phyloP scores from a whole-genome alignment of 2,113 vertebrate genomes.

The Entelurus aequoreus region DNA sequence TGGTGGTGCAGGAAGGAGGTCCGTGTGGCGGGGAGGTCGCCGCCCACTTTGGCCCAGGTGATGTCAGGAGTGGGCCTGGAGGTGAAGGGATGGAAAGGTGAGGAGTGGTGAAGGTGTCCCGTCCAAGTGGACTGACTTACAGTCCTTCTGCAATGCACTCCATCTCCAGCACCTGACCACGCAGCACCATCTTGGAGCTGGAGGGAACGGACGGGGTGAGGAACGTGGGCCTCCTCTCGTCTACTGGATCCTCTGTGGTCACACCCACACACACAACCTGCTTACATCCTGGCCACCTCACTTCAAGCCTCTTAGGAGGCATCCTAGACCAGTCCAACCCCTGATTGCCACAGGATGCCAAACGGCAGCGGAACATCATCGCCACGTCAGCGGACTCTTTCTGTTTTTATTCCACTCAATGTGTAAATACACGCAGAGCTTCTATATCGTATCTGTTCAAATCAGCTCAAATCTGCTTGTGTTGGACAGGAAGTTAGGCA shows the following conservation, averaged over 20 bases:
- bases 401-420: no score
- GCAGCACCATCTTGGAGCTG: constrained; percentile 85
- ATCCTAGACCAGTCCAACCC: no score
- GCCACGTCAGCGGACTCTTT: no score
- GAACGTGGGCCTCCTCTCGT: constrained; percentile 82
- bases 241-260: constrained; percentile 75
- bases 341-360: no score
- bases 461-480: no score
- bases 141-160: constrained; percentile 95
- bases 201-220: constrained; percentile 78
- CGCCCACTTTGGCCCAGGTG: constrained; percentile 86
- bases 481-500: no score
- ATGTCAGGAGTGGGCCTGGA: constrained; percentile 86
- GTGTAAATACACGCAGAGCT: no score
- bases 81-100: not conserved
- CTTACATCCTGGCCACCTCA: not conserved
- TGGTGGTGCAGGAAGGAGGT: constrained; percentile 82
- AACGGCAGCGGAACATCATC: no score
- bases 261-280: constrained; percentile 14
- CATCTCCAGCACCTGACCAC: constrained; percentile 85
- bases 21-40: constrained; percentile 78
- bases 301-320: no score
- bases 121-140: constrained; percentile 73
- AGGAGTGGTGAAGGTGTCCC: not conserved
- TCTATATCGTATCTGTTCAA: no score